Base-by-base conservation (phyloP, 2,113 vertebrate species). In the Chamaetylas fuelleborni region DNA sequence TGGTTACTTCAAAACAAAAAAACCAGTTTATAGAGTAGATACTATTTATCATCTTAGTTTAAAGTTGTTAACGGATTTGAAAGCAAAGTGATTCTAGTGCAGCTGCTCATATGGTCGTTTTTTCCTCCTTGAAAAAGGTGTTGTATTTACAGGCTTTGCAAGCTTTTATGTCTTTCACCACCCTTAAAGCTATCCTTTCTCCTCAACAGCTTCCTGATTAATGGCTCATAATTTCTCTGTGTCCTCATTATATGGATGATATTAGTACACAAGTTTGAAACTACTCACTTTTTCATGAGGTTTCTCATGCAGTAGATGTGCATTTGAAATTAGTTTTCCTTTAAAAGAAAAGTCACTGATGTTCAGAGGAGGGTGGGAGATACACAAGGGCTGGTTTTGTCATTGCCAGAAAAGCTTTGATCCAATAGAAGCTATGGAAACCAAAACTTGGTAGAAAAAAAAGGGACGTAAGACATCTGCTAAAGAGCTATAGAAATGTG, bases 401-500 rank as follows among this genome's bases (percentile, higher is more conserved):
- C 79, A 67, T 97, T 96, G 80, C 65, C 65, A 78, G 90, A 67
- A 96, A 91, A 73, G 40, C 82, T 92, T 96, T 94, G 88, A 93
- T 96, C 83, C 71, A 73, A 38, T 42, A 71, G 67, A 81, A 94
- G 79, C 83, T 94, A 79, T 96, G 91, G 93, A 97, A 97, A 96
- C 79, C 51, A 86, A 85, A 62, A 77, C 71, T 76, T 76, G 14
- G 42, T 93, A 92, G 78, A 47, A 22, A 67, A 66, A 94, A 84
- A 74, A 66, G 12, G 11, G 12, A 25, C 48, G 3, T 28, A 64
- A 64, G 54, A 82, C 91, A 92, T 97, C 91, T 96, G 95, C 62
- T 95, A 96, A 96, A 95, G 88, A 96, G 78, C 81, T 97, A 88
- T 51, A 89, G 89, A 91, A 97, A 78, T 56, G 66, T 83, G 67